A percentile compares a stretch with the other conserved stretches of the same genome.
Conservation (phyloP, 1,140 invertebrate species). For the Rhysida immarginata region DNA sequence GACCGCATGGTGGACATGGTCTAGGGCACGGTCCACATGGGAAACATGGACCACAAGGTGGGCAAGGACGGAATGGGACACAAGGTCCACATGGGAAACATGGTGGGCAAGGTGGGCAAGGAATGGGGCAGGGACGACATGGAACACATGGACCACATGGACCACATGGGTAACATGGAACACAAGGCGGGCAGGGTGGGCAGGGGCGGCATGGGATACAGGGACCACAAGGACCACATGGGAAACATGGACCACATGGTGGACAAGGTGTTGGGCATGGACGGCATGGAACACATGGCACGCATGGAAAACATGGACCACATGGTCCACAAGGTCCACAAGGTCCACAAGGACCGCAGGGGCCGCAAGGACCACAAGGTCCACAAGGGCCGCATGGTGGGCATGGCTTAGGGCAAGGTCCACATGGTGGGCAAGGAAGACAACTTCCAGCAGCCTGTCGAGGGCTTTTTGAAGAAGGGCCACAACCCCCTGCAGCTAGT, state of each 20-base stretch:
- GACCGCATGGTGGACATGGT: not conserved
- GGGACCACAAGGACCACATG: not conserved
- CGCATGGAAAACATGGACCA: not conserved
- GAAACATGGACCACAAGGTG: not conserved
- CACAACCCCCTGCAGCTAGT: not conserved
- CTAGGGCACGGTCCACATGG: not conserved
- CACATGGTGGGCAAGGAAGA: not conserved
- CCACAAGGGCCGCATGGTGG: not conserved
- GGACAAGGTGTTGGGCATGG: not conserved
- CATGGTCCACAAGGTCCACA: not conserved
- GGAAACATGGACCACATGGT: not conserved
- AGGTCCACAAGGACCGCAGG: conserved; percentile 1
- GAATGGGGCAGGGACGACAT: not conserved
- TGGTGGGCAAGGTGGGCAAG: not conserved
- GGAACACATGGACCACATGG: not conserved
- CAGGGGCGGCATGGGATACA: not conserved
- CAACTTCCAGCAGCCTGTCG: no score
- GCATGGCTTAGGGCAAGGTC: not conserved
- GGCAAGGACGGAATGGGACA: not conserved
- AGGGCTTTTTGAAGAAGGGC: no score
- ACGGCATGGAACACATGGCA: not conserved
- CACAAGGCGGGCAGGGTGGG: not conserved
- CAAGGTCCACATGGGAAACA: not conserved
- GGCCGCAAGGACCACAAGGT: conserved; percentile 1
- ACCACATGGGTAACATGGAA: not conserved